Evolutionary conservation across 1,140 invertebrate species (phyloP).

Genomic region (Rhagoletis pomonella): DNA sequence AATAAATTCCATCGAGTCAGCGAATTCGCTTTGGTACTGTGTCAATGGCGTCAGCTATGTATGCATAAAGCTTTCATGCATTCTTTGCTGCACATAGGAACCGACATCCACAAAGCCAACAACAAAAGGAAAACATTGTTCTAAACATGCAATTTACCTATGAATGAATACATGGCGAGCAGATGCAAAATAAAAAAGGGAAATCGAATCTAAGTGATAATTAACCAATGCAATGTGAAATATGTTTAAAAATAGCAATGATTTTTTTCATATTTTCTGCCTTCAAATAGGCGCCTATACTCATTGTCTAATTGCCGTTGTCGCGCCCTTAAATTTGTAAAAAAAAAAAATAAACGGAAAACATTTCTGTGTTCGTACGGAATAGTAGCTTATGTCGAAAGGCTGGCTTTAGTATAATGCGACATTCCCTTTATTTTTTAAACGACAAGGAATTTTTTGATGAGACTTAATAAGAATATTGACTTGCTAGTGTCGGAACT

Average conservation of each 20-base stretch:
- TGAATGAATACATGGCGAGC: background rate
- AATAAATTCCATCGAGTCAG: constrained; percentile 46
- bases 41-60: constrained; percentile 8
- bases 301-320: background rate
- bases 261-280: background rate
- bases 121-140: background rate
- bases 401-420: too few relatives aligned
- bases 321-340: background rate
- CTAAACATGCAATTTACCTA: constrained; percentile 28
- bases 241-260: background rate
- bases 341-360: background rate
- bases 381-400: too few relatives aligned
- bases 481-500: too few relatives aligned
- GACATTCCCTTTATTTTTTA: too few relatives aligned
- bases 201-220: background rate
- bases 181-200: background rate
- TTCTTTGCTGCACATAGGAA: background rate
- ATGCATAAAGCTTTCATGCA: background rate
- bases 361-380: too few relatives aligned
- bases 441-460: too few relatives aligned
- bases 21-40: constrained; percentile 3
- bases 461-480: too few relatives aligned
- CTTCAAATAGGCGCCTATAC: background rate
- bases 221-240: background rate
- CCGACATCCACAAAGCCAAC: background rate